Percentiles rank a stretch among this genome's conserved stretches.
phyloP scores from a whole-genome alignment of 2,797 vertebrate genomes.

The Vultur gryphus region DNA sequence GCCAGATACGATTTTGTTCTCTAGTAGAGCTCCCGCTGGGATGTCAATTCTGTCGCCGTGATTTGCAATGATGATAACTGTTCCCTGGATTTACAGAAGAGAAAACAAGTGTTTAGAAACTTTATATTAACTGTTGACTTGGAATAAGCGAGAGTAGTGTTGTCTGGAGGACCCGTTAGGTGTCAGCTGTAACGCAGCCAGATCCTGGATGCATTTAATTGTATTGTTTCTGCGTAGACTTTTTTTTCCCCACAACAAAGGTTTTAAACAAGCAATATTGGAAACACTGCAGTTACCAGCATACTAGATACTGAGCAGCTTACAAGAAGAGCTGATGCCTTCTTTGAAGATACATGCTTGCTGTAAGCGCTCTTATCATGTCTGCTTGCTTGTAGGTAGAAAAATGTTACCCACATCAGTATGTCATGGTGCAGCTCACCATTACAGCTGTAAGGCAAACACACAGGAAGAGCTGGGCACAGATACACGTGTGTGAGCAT shows the following conservation, averaged over 20 bases:
- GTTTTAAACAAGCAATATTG: not conserved
- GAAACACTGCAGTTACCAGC: not conserved
- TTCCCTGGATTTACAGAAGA: constrained; percentile 79
- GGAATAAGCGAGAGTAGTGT: rapidly evolving
- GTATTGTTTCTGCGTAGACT: not conserved
- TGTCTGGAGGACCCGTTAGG: not conserved
- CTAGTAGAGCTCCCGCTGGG: constrained; percentile 90
- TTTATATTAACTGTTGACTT: rapidly evolving
- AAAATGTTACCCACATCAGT: rapidly evolving
- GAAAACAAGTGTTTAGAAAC: not conserved
- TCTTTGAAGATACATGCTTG: not conserved
- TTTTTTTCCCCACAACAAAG: not conserved
- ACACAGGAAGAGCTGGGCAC: not conserved
- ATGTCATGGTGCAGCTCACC: not conserved
- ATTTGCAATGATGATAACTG: constrained; percentile 98
- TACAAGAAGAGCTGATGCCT: not conserved
- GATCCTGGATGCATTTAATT: not conserved
- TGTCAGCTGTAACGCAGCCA: not conserved
- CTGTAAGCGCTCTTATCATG: rapidly evolving
- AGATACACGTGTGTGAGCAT: rapidly evolving
- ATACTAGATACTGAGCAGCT: no score
- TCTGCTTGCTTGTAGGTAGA: not conserved
- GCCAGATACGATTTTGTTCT: constrained; percentile 98
- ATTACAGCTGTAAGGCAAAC: rapidly evolving
- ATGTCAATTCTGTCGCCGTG: constrained; percentile 96